phyloP scores from a whole-genome alignment of 2,797 vertebrate species.

The Synanceia verrucosa region DNA sequence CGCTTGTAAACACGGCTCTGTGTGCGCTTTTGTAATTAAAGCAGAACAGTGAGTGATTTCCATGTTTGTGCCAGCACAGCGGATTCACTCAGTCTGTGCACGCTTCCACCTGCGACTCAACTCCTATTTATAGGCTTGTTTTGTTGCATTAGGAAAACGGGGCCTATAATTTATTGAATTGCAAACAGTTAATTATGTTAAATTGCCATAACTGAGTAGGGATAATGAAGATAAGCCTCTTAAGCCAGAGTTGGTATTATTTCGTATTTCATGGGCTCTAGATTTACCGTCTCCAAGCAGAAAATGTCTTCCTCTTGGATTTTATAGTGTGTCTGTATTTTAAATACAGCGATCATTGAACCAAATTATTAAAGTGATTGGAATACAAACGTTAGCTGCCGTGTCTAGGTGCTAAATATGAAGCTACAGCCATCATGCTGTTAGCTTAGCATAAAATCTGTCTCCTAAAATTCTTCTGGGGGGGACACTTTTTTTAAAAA shows the following conservation, averaged over 20 bases:
- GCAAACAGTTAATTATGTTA: neutral
- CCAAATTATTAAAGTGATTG: neutral
- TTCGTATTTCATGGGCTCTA: neutral
- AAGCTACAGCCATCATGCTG: no score
- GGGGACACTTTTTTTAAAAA: no score
- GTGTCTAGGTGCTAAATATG: neutral
- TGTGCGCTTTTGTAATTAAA: slow-evolving; percentile 27
- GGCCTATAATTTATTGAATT: neutral
- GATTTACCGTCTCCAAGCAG: neutral
- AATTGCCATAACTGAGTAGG: neutral
- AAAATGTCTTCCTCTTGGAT: no score
- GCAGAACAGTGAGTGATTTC: slow-evolving; percentile 29
- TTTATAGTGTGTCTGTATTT: no score
- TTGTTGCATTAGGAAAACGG: neutral
- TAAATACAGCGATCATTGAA: neutral
- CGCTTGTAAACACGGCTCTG: slow-evolving; percentile 14
- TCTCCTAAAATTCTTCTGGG: no score
- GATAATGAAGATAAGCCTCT: slow-evolving; percentile 14
- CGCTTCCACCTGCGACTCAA: neutral
- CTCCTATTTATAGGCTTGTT: neutral
- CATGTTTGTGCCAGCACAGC: neutral
- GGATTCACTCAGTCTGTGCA: neutral
- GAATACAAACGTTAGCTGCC: neutral
- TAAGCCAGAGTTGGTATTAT: neutral
- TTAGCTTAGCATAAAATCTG: no score